These are phyloP conservation scores for Brachionus sp. DNA, from an alignment of 1,140 invertebrate species.

Conservation along the genomic window DNA sequence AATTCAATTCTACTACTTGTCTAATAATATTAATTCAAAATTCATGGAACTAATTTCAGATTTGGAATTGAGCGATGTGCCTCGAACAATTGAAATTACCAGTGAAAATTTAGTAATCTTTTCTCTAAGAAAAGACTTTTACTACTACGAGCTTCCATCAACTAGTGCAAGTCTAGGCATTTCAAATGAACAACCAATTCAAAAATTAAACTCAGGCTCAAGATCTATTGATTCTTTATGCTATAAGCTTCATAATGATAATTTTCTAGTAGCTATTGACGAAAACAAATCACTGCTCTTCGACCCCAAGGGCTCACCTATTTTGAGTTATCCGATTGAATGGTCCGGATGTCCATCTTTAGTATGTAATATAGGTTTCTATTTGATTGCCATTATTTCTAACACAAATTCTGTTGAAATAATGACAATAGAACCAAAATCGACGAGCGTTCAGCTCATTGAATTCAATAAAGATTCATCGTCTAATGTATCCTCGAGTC, in stretches of 20 bases:
- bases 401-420: slow-evolving; percentile 23
- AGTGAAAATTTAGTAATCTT: slow-evolving; percentile 29
- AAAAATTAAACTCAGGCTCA: slow-evolving; percentile 4
- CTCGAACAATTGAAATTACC: slow-evolving; percentile 16
- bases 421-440: background rate
- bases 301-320: background rate
- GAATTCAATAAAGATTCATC: background rate
- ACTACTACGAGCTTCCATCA: slow-evolving; percentile 32
- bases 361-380: slow-evolving; percentile 10
- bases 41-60: slow-evolving; percentile 44
- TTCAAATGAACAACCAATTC: background rate
- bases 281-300: slow-evolving; percentile 20
- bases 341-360: slow-evolving; percentile 24
- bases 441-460: slow-evolving; percentile 19
- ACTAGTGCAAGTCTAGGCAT: background rate
- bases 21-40: slow-evolving; percentile 24
- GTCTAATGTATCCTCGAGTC: background rate
- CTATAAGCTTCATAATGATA: slow-evolving; percentile 8
- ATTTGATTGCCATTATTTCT: background rate
- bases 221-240: slow-evolving; percentile 13
- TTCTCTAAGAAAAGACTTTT: slow-evolving; percentile 40
- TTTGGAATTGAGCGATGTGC: slow-evolving; percentile 22
- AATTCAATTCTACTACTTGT: slow-evolving; percentile 37
- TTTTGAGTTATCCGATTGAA: background rate
- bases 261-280: slow-evolving; percentile 28